phyloP scores from a whole-genome alignment of 1,140 invertebrate species.

The Cydia splendana region DNA sequence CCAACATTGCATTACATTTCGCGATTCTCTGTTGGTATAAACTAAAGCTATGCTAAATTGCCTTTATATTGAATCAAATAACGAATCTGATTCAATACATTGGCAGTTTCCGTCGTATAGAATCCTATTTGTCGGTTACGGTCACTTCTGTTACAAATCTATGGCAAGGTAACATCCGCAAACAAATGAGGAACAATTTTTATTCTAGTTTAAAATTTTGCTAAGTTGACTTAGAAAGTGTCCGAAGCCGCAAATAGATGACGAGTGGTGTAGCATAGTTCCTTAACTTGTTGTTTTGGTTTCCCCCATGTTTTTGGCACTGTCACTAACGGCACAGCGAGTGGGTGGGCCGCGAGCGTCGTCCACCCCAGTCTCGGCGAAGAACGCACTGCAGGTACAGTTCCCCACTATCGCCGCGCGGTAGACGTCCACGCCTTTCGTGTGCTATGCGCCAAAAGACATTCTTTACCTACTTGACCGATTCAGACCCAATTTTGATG shows the following conservation, averaged over 20 bases:
- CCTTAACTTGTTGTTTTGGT: conserved; percentile 73
- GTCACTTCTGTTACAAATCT: conserved; percentile 13
- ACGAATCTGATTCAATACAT: conserved; percentile 17
- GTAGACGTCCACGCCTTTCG: conserved; percentile 45
- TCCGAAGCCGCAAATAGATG: not conserved
- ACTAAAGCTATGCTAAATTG: conserved; percentile 16
- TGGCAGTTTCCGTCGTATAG: conserved; percentile 15
- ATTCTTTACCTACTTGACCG: conserved; percentile 33
- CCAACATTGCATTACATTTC: conserved; percentile 9
- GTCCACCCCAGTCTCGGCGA: conserved; percentile 78
- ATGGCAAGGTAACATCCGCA: not conserved
- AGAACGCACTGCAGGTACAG: conserved; percentile 79
- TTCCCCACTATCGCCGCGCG: conserved; percentile 73
- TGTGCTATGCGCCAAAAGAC: conserved; percentile 57
- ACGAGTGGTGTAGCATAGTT: conserved; percentile 43
- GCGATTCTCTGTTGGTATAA: conserved; percentile 25
- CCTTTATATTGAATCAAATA: not conserved
- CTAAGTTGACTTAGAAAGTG: not conserved
- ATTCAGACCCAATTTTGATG: not conserved
- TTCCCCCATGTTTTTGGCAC: conserved; percentile 71
- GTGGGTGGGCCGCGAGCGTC: conserved; percentile 73
- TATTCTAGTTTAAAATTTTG: not conserved
- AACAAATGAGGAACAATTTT: not conserved
- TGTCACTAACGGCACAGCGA: conserved; percentile 75
- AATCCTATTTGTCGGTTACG: not conserved